These are phyloP conservation scores for Dione vanillae DNA, from an alignment of 2,888 invertebrate species.

Conservation along the genomic window DNA sequence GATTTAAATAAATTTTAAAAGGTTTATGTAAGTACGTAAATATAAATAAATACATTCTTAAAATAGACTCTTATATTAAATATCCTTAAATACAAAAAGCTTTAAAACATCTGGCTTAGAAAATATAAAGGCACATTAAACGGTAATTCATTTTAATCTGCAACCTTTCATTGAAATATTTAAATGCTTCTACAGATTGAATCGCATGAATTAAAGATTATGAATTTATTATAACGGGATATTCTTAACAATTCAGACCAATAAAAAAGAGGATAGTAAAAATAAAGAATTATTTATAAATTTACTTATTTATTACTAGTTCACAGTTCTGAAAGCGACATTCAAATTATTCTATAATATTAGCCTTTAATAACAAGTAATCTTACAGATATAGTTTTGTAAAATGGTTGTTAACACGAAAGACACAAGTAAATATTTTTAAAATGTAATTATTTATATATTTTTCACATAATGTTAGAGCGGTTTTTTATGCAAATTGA, in stretches of 20 bases:
- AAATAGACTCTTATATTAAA: neutral
- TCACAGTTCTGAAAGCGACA: too few relatives aligned
- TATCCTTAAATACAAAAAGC: neutral
- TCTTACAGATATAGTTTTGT: too few relatives aligned
- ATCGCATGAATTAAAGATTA: constrained; percentile 1
- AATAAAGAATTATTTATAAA: too few relatives aligned
- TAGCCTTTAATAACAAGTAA: too few relatives aligned
- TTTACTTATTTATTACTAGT: too few relatives aligned
- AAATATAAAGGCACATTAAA: neutral
- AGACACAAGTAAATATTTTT: too few relatives aligned
- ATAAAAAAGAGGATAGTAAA: neutral
- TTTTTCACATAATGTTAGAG: too few relatives aligned
- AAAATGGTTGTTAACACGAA: too few relatives aligned
- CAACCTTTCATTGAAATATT: neutral
- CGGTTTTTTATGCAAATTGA: too few relatives aligned
- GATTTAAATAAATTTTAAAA: neutral
- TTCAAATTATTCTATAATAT: too few relatives aligned
- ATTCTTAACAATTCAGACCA: neutral
- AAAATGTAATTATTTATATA: too few relatives aligned
- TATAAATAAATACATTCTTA: neutral
- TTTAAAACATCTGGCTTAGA: too few relatives aligned
- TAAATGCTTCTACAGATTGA: neutral
- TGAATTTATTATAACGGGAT: constrained; percentile 15
- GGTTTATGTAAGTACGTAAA: neutral
- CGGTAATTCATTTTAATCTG: neutral